These are phyloP conservation scores for Indicator maculatus DNA, from an alignment of 2,113 vertebrate species.

Conservation along the genomic window DNA sequence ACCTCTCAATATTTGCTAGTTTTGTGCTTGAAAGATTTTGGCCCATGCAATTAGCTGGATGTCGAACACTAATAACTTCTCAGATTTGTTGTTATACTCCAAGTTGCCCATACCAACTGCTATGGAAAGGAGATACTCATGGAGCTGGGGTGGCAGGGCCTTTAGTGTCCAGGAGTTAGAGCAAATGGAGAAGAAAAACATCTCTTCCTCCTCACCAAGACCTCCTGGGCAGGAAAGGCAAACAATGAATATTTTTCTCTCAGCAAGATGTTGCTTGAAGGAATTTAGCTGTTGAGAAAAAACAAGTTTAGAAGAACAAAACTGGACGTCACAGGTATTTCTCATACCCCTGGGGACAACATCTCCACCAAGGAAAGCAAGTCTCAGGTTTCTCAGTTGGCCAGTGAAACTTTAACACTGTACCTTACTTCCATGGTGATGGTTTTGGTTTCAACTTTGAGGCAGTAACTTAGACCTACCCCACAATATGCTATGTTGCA, in stretches of 20 bases:
- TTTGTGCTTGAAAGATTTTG: neutral
- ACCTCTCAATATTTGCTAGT: neutral
- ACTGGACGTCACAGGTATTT: neutral
- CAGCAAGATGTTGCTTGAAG: neutral
- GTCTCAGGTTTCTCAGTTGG: neutral
- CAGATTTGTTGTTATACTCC: neutral
- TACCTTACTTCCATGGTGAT: neutral
- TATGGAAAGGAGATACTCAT: neutral
- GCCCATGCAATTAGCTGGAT: rapidly evolving
- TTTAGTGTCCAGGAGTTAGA: neutral
- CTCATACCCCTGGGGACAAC: neutral
- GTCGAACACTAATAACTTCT: neutral
- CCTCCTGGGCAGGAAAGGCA: neutral
- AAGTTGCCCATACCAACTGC: neutral
- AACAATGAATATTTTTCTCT: neutral
- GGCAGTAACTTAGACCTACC: neutral
- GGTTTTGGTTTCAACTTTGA: neutral
- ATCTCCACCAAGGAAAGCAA: neutral
- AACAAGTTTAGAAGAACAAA: too few relatives aligned
- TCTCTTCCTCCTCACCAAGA: neutral
- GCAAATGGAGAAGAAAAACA: neutral
- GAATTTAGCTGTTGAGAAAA: neutral
- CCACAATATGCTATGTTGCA: neutral
- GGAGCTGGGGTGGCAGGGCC: neutral
- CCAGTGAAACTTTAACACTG: rapidly evolving